phyloP scores from a whole-genome alignment of 2,797 vertebrate genomes.

The Lepilemur septentrionalis region DNA sequence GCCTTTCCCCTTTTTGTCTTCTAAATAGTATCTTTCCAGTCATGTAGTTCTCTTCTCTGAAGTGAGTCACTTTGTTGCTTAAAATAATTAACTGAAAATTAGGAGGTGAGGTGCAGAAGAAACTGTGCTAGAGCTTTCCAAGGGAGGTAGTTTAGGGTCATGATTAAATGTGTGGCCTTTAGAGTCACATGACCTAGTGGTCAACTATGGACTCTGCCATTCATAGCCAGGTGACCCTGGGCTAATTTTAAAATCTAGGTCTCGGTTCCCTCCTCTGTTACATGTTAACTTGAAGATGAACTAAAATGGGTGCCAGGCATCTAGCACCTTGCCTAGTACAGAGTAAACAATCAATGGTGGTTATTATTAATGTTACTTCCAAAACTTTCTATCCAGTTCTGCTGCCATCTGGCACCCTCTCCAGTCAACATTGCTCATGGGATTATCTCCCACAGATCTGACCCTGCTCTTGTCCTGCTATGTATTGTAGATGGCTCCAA shows the following conservation, averaged over 20 bases:
- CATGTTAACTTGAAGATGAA: neutral
- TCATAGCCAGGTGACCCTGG: neutral
- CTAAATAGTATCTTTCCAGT: neutral
- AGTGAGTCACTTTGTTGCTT: slow-evolving; percentile 46
- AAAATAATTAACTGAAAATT: slow-evolving; percentile 49
- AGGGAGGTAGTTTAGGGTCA: neutral
- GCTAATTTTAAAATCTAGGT: neutral
- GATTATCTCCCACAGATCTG: neutral
- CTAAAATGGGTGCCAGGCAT: neutral
- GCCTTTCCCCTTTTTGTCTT: neutral
- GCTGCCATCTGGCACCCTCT: neutral
- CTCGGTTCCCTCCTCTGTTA: neutral
- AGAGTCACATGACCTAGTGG: neutral
- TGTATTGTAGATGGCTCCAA: neutral
- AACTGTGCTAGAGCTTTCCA: neutral
- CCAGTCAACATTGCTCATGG: neutral
- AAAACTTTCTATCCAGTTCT: neutral
- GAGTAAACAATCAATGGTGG: neutral
- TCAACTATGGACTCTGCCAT: neutral
- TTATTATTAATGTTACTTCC: neutral
- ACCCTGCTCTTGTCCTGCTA: neutral
- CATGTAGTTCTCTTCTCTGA: neutral
- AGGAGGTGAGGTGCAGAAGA: neutral
- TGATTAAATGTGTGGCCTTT: neutral
- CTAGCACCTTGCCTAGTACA: neutral